Evolutionary conservation across 2,797 vertebrate genomes (phyloP), one percentile per base, ranked within the genome.

Genomic region (Rousettus madagascariensis): DNA sequence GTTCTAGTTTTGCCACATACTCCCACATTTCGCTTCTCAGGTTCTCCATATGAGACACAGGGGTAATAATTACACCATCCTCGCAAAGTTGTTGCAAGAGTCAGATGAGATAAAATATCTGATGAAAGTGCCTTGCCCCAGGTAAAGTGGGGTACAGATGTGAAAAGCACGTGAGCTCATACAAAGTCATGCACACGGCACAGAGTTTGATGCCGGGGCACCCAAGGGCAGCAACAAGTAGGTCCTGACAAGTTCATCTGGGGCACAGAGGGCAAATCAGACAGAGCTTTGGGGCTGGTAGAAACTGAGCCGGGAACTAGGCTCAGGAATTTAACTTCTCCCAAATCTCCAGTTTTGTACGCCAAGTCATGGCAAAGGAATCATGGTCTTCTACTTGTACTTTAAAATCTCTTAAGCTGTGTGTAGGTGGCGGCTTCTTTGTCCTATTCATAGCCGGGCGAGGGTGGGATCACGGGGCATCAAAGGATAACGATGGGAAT

Each of bases 291-390:
- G 82, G 46, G 53, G 26, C 57, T 63, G 63, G 33, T 28, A 22
- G 86, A 91, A 80, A 77, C 78, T 17, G 13, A 69, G 41, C 30
- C 89, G 30, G 83, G 57, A 16, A 59, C 41, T 57, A 57, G 19
- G 49, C 36, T 91, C 61, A 85, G 53, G 65, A 77, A 89, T 91
- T 51, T 22, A 93, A 77, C 19, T 16, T 72, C 20, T 94, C 24
- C 57, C 16, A 61, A 68, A 91, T 66, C 61, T 65, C 63, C 28
- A 57, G 66, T 86, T 86, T 59, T 63, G 9, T 84, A 65, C 91
- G 83, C 75, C 83, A 93, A 84, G 65, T 83, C 59, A 91, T 9
- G 46, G 86, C n/a, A 87, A 92, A 75, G n/a, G 53, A 89, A 88
- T 43, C 69, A 0, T 4, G 46, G 41, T 57, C 90, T 84, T 84